Base-by-base conservation (phyloP, 1,140 invertebrate genomes). In the Daktulosphaira vitifoliae region DNA sequence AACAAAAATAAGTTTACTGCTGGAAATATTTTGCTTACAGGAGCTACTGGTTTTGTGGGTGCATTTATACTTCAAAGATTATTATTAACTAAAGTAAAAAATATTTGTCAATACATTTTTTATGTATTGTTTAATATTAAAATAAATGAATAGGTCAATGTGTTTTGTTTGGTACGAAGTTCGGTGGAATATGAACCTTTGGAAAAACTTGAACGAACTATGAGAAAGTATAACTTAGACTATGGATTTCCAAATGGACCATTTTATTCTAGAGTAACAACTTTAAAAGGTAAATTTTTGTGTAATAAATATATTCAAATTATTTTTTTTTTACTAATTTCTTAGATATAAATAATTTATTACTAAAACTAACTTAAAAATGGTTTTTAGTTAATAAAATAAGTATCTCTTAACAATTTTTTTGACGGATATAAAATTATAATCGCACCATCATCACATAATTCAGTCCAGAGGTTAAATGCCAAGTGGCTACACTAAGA, bases 81-180 rank as follows among this genome's bases (percentile, higher is more conserved):
- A 26, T 67, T 79, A 5, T 49, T 72, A 33, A 78, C 77, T 29
- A 70, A 76, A 71, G 77, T 71, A 54, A 33, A 33, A 33, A 33
- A 33, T 6, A 33, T 33, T n/a, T n/a, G n/a, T n/a, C n/a, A n/a
- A n/a, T n/a, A 25, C 16, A 25, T 51, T 23, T 29, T 22, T 44
- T 44, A 1, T 15, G 7, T 6, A 16, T 49, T 9, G 48, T 44
- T 33, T 49, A 16, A 8, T 65, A 48, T 65, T 22, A 18, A 11
- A 7, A 48, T 18, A 22, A 18, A 64, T 29, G n/a, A 48, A 5
- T 44, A 66, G 65, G 50, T 33, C n/a, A 44, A 71, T 3, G 70
- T 80, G n/a, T 76, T 76, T 48, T 79, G 78, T 66, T 59, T 79
- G 50, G 73, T 78, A 16, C 69, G 79, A 38, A 76, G 78, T 65